A percentile compares a stretch with the other conserved stretches of the same genome.
These are phyloP conservation scores for Ceratoteleas bidentatus DNA, from an alignment of 1,140 invertebrate genomes.

Conservation along the genomic window DNA sequence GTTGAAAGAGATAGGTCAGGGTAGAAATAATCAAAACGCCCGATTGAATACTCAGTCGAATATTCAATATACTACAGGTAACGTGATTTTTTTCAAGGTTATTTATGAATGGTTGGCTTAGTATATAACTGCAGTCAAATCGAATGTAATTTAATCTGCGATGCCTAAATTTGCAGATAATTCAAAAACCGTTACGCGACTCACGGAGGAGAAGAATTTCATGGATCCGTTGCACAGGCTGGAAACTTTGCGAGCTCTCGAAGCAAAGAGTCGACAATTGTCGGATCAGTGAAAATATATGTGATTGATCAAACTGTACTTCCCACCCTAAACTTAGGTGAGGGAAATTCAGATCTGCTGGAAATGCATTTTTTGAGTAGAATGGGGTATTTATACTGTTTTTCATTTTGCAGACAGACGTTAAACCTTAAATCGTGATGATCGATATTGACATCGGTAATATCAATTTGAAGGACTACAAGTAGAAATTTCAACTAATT, in stretches of 20 bases:
- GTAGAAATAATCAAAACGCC: slow-evolving; percentile 79
- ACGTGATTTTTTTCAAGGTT: slow-evolving; percentile 19
- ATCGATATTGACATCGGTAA: slow-evolving; percentile 38
- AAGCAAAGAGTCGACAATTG: slow-evolving; percentile 74
- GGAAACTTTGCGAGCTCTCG: slow-evolving; percentile 76
- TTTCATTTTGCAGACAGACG: slow-evolving; percentile 18
- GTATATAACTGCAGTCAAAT: background rate
- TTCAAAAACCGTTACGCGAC: slow-evolving; percentile 55
- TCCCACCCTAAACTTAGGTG: slow-evolving; percentile 48
- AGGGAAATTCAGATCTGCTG: background rate
- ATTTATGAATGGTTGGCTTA: too few relatives aligned
- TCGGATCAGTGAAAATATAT: slow-evolving; percentile 72
- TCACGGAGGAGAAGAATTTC: slow-evolving; percentile 70
- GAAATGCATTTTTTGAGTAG: background rate
- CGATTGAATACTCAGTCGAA: slow-evolving; percentile 69
- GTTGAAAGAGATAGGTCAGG: slow-evolving; percentile 89
- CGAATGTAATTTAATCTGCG: slow-evolving; percentile 21
- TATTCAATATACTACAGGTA: slow-evolving; percentile 73
- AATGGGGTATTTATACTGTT: background rate
- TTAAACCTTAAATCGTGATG: slow-evolving; percentile 22
- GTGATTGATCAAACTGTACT: slow-evolving; percentile 64
- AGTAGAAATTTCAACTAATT: slow-evolving; percentile 51
- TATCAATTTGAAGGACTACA: slow-evolving; percentile 40
- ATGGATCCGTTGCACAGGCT: slow-evolving; percentile 78
- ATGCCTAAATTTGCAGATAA: slow-evolving; percentile 39